phyloP scores from a whole-genome alignment of 2,888 invertebrate species.

The Polyploca ridens region DNA sequence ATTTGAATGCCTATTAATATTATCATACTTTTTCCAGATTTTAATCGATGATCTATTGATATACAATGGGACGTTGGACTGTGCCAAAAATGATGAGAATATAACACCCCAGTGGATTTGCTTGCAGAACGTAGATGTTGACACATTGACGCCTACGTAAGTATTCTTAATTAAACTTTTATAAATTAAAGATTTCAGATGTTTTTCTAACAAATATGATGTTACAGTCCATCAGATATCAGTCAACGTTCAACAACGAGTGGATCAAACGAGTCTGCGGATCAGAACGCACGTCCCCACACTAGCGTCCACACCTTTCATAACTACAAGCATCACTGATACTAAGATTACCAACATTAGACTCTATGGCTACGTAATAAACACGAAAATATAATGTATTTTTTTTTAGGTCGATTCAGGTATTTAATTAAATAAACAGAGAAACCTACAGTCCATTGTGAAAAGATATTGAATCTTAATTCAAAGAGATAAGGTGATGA shows the following conservation, averaged over 20 bases:
- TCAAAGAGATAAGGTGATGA: background rate
- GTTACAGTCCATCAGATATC: slow-evolving; percentile 59
- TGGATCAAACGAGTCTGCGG: slow-evolving; percentile 70
- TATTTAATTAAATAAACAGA: background rate
- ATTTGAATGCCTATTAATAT: slow-evolving; percentile 6
- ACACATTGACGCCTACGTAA: slow-evolving; percentile 66
- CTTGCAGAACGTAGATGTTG: slow-evolving; percentile 64
- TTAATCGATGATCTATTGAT: slow-evolving; percentile 92
- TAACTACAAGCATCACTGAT: slow-evolving; percentile 32
- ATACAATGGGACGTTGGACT: slow-evolving; percentile 88
- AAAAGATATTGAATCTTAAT: background rate
- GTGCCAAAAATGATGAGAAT: slow-evolving; percentile 64
- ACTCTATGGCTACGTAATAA: background rate
- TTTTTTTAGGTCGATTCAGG: background rate
- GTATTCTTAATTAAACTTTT: slow-evolving; percentile 15
- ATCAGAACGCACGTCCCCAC: slow-evolving; percentile 75
- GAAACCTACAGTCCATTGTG: background rate
- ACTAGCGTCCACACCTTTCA: slow-evolving; percentile 62
- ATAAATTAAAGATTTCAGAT: background rate
- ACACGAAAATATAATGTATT: slow-evolving; percentile 20
- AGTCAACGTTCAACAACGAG: slow-evolving; percentile 70
- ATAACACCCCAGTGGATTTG: slow-evolving; percentile 71
- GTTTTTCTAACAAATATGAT: background rate
- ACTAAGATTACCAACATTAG: too few relatives aligned
- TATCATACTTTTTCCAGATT: slow-evolving; percentile 76